Evolutionary conservation across 2,888 invertebrate species (phyloP), one percentile per base, ranked within the genome.

Genomic region (Tetragnatha montana): DNA sequence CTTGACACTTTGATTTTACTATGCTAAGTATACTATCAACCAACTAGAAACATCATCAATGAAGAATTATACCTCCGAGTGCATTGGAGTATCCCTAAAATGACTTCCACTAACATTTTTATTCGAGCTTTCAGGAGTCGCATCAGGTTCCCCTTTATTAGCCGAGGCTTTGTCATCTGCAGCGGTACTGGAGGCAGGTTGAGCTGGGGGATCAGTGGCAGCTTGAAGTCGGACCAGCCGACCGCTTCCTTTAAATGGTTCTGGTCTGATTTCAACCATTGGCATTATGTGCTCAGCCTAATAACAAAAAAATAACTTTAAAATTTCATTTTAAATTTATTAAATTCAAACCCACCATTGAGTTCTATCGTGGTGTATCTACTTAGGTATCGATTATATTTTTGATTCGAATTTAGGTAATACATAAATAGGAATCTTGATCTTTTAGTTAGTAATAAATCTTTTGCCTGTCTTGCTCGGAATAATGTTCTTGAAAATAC

Each of bases 171-270:
- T 22, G 0, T n/a, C 60, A 60, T 82, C 60, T 12, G 22, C 19
- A 73, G 21, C 51, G 71, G 17, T 51, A 6, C 17, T 22, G 2
- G 22, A 35, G 3, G 12, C 22, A 51, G 19, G 51, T n/a, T 82
- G 50, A 35, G 10, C 21, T 7, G 51, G 4, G 21, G 47, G 8
- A 19, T 81, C 49, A 47, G 74, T 8, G 6, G 22, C 80, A 14
- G 69, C 87, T 81, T 87, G 87, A 21, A 87, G 35, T 22, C 87
- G 71, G 12, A 87, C 81, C 21, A 87, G 51, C 21, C 81, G 60
- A 21, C 19, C 75, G 47, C 87, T 75, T 74, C 81, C 75, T 81
- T 71, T 81, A 0, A 51, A 47, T 35, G 71, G 47, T 17, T 47
- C 47, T 71, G n/a, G 76, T 50, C 50, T 60, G n/a, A 14, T 17